Conservation (phyloP, 1,140 invertebrate species). For the Acromyrmex charruanus region DNA sequence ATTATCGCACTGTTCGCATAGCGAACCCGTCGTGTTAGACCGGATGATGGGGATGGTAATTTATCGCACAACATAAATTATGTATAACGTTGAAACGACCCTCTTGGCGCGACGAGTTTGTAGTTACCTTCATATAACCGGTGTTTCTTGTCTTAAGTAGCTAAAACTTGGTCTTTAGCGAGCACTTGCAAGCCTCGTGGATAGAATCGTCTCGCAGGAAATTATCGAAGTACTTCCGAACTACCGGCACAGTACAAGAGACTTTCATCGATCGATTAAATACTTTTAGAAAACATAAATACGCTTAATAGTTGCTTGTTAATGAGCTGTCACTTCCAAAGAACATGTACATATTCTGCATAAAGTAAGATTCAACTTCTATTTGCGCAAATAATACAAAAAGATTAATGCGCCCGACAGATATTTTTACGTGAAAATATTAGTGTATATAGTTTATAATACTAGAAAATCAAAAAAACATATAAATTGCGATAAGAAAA, state of each 20-base stretch:
- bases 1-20: constrained; percentile 18
- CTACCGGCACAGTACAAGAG: neutral
- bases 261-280: constrained; percentile 26
- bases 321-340: neutral
- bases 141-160: constrained; percentile 34
- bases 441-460: neutral
- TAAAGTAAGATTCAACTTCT: neutral
- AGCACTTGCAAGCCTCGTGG: neutral
- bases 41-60: constrained; percentile 34
- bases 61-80: constrained; percentile 54
- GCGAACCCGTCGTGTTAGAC: constrained; percentile 8
- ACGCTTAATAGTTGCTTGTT: neutral
- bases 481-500: neutral
- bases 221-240: neutral
- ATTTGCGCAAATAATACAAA: neutral
- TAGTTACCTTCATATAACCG: constrained; percentile 49
- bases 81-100: constrained; percentile 53
- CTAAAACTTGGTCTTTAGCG: constrained; percentile 46
- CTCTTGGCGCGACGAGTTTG: constrained; percentile 49
- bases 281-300: neutral
- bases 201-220: neutral
- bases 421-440: neutral
- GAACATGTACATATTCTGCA: neutral
- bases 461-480: neutral
- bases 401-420: neutral